Evolutionary conservation across 1,140 invertebrate genomes (phyloP), one percentile per base, ranked within the genome.

Genomic region (Charaxes varanes): DNA sequence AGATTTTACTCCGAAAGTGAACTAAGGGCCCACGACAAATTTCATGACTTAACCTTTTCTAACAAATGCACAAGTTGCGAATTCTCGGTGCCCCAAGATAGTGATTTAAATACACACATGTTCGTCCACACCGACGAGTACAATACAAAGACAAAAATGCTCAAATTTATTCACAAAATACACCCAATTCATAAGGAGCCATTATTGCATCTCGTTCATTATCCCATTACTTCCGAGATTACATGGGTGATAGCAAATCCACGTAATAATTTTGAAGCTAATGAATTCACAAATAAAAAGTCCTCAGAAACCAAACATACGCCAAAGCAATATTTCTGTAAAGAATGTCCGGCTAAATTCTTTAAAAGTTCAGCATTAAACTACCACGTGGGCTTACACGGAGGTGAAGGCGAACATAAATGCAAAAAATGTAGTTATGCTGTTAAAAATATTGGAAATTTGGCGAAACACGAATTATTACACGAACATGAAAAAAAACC

Each of bases 391-490:
- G 89, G 88, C 4, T 69, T 93, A 27, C 91, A 93, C 41, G 90
- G 90, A 0, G 88, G 90, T 1, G 86, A 88, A 10, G 90, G 89
- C 12, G 85, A 88, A 10, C 89, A 90, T 60, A 91, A 91, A 45
- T 97, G 94, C 62, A 87, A 88, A n/a, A 88, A 91, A 46, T 97
- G 95, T 76, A 91, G 92, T 62, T 97, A 95, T 71, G 89, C 90
- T 15, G 92, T 93, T 0, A 92, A 91, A 58, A 93, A 92, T 4
- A 87, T 89, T 8, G 91, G 91, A 10, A 91, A 93, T 60, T 69
- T 94, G n/a, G 87, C 89, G 0, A 91, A 91, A 58, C 93, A 95
- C 62, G 86, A 91, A 57, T 38, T 69, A 24, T 53, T 86, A 30
- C 84, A 86, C 32, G 78, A 80, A 53, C 66, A 61, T 37, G 64